These are phyloP conservation scores for Orius laevigatus DNA, from an alignment of 1,140 invertebrate species.

Conservation along the genomic window DNA sequence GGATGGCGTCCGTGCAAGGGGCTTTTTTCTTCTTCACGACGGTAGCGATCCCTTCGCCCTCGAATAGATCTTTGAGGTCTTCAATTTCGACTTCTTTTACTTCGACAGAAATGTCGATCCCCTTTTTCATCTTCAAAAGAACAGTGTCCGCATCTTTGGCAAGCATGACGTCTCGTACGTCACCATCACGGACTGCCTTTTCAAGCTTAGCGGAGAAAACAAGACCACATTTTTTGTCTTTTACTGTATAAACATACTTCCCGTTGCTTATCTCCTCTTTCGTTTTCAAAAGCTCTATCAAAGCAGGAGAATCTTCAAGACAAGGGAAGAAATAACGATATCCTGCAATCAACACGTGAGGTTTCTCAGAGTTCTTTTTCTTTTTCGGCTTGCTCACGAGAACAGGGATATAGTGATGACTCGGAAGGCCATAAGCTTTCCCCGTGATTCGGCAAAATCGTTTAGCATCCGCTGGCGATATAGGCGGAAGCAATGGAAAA, in stretches of 20 bases:
- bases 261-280: constrained; percentile 35
- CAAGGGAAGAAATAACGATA: constrained; percentile 58
- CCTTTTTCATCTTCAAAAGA: constrained; percentile 51
- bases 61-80: constrained; percentile 34
- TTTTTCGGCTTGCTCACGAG: constrained; percentile 34
- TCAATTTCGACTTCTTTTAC: constrained; percentile 40
- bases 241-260: constrained; percentile 55
- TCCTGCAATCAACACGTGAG: constrained; percentile 44
- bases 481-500: constrained; percentile 60
- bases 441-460: constrained; percentile 64
- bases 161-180: constrained; percentile 57
- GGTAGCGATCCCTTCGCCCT: constrained; percentile 44
- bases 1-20: constrained; percentile 35
- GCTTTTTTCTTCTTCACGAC: constrained; percentile 35
- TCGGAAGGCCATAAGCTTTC: constrained; percentile 55
- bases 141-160: constrained; percentile 56
- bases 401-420: constrained; percentile 65
- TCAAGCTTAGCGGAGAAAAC: constrained; percentile 60
- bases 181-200: constrained; percentile 54
- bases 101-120: constrained; percentile 50
- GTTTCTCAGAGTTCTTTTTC: constrained; percentile 30
- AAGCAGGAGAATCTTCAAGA: constrained; percentile 42
- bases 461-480: constrained; percentile 62
- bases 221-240: constrained; percentile 52
- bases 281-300: constrained; percentile 40